Conservation (phyloP, 1,140 invertebrate genomes). For the Metaphire vulgaris region DNA sequence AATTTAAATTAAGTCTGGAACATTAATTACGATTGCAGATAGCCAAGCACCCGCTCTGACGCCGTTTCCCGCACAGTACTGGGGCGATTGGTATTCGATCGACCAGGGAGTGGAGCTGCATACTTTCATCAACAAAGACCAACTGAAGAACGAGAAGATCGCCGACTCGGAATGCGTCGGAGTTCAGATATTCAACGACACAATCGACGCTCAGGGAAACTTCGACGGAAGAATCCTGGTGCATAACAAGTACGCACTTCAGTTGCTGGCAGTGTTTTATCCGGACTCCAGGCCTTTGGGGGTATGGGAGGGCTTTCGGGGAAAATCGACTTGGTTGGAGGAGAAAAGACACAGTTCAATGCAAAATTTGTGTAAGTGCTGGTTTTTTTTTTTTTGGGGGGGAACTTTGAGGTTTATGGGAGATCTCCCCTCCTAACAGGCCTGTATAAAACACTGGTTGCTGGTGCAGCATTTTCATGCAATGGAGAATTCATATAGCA, state of each 20-base stretch:
- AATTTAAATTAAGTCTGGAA: not conserved
- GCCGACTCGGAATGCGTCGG: not conserved
- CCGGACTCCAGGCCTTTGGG: too few relatives aligned
- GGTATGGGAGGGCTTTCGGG: too few relatives aligned
- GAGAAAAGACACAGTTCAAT: too few relatives aligned
- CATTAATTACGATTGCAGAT: not conserved
- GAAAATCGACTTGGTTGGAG: too few relatives aligned
- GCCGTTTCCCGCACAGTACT: slow-evolving; percentile 23
- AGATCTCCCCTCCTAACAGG: too few relatives aligned
- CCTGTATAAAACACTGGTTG: too few relatives aligned
- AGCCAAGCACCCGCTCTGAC: not conserved
- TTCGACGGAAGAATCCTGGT: slow-evolving; percentile 7
- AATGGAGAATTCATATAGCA: too few relatives aligned
- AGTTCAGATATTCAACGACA: slow-evolving; percentile 5
- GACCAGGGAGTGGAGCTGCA: slow-evolving; percentile 30
- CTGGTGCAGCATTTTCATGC: too few relatives aligned
- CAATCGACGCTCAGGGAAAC: slow-evolving; percentile 14
- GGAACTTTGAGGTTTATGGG: too few relatives aligned
- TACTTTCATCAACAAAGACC: slow-evolving; percentile 25
- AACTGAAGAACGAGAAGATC: slow-evolving; percentile 27
- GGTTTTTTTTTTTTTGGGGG: too few relatives aligned
- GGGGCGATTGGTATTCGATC: slow-evolving; percentile 39
- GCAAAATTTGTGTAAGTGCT: too few relatives aligned
- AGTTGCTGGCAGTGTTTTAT: too few relatives aligned
- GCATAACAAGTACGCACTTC: slow-evolving; percentile 9